phyloP scores from a whole-genome alignment of 2,888 invertebrate genomes.

The Hemistola chrysoprasaria region DNA sequence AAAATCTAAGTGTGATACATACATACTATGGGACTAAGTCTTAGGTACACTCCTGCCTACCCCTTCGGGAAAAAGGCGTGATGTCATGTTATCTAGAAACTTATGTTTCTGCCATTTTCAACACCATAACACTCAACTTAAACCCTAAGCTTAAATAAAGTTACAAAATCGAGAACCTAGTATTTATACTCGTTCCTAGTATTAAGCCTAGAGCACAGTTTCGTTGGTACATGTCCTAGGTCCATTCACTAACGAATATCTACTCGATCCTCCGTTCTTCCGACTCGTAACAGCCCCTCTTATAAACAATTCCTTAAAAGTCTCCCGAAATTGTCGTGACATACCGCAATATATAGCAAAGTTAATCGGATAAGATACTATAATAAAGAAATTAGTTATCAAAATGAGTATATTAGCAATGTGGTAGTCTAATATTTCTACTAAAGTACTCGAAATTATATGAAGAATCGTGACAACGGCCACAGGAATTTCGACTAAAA shows the following conservation, averaged over 20 bases:
- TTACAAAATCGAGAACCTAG: constrained; percentile 23
- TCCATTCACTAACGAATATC: constrained; percentile 91
- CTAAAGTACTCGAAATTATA: constrained; percentile 89
- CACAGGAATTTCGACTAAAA: constrained; percentile 91
- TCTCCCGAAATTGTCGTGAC: constrained; percentile 96
- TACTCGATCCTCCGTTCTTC: constrained; percentile 86
- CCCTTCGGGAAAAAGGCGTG: no score
- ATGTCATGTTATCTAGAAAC: no score
- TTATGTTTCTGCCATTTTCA: no score
- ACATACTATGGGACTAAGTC: no score
- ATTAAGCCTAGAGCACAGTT: constrained; percentile 90
- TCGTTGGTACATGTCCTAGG: constrained; percentile 92
- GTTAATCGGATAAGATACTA: constrained; percentile 95
- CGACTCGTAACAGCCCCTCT: constrained; percentile 83
- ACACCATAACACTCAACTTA: no score
- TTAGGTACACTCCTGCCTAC: no score
- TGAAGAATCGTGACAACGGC: constrained; percentile 92
- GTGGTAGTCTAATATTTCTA: constrained; percentile 88
- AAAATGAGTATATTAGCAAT: constrained; percentile 89
- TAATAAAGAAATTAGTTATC: constrained; percentile 95
- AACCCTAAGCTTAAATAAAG: no score
- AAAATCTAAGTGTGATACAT: no score
- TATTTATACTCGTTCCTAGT: constrained; percentile 30
- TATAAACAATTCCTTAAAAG: constrained; percentile 93
- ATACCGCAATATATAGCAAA: constrained; percentile 98